Evolutionary conservation across 2,113 vertebrate species (phyloP).

Genomic region (Urocynchramus pylzowi): DNA sequence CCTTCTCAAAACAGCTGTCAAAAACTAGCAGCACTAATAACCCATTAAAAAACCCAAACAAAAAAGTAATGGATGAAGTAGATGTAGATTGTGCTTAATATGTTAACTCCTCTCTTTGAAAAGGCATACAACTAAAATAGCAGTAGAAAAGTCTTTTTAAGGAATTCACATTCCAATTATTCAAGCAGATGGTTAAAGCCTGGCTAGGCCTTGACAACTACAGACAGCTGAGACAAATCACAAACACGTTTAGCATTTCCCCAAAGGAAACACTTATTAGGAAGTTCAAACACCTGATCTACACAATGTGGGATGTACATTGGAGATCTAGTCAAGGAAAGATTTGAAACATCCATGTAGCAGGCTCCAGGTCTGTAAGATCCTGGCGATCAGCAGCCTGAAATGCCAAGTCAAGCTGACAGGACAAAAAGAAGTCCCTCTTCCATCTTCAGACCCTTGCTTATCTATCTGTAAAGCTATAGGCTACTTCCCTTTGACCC

Average conservation of each 20-base stretch:
- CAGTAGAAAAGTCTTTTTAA: not conserved
- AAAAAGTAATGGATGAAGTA: not conserved
- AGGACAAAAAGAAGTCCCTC: too few relatives aligned
- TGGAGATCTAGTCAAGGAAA: not conserved
- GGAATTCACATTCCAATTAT: not conserved
- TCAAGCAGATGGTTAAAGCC: not conserved
- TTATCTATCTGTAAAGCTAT: too few relatives aligned
- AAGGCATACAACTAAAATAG: not conserved
- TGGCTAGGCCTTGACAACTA: not conserved
- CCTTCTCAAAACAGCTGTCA: not conserved
- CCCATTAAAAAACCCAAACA: not conserved
- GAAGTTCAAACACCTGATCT: not conserved
- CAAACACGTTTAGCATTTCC: not conserved
- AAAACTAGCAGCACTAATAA: not conserved
- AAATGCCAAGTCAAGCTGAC: too few relatives aligned
- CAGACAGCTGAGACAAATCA: not conserved
- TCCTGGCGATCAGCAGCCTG: too few relatives aligned
- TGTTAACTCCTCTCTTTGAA: not conserved
- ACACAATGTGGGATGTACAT: not conserved
- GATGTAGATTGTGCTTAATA: not conserved
- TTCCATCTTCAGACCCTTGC: too few relatives aligned
- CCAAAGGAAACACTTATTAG: not conserved
- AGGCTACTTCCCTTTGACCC: too few relatives aligned
- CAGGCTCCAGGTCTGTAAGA: too few relatives aligned
- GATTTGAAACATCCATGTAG: not conserved